Evolutionary conservation across 2,888 invertebrate genomes (phyloP), one percentile per base, ranked within the genome.

Genomic region (Drosophila setosimentum): DNA sequence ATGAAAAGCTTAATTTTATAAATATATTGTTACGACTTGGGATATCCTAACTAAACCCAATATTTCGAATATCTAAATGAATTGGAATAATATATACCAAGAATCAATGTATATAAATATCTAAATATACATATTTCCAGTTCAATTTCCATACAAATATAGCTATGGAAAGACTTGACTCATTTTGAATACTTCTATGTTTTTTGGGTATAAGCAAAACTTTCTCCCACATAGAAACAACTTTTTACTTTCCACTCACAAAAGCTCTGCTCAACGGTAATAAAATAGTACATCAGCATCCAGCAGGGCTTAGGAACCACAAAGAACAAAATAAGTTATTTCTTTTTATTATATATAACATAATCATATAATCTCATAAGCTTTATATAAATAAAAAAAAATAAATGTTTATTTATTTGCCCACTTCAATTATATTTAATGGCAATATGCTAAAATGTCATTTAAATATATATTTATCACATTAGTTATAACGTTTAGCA

Each of bases 251-350:
- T n/a, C n/a, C n/a, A n/a, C n/a, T n/a, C n/a, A n/a, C n/a, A n/a
- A n/a, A n/a, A n/a, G n/a, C n/a, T n/a, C n/a, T n/a, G n/a, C n/a
- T n/a, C n/a, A n/a, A 57, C 57, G 42, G n/a, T 50, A 16, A 29
- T 29, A 48, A 13, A 33, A 29, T 60, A 60, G 29, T 21, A 29
- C 29, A 35, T n/a, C n/a, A n/a, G n/a, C 16, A 51, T 60, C 51
- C 51, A 60, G 27, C 51, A 16, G 60, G 35, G 35, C 4, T 29
- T 60, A 50, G 57, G 57, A 57, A 57, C 57, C 42, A 30, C 57
- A 42, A 5, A 24, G 42, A 57, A 50, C n/a, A 30, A 21, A 30
- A 57, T 30, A 30, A 18, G 21, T 30, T 24, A 29, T 55, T 29
- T 7, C 1, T 10, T 42, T 6, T 37, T 37, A 16, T 37, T 33